Evolutionary conservation across 2,113 vertebrate genomes (phyloP).

Genomic region (Peromyscus polionotus): DNA sequence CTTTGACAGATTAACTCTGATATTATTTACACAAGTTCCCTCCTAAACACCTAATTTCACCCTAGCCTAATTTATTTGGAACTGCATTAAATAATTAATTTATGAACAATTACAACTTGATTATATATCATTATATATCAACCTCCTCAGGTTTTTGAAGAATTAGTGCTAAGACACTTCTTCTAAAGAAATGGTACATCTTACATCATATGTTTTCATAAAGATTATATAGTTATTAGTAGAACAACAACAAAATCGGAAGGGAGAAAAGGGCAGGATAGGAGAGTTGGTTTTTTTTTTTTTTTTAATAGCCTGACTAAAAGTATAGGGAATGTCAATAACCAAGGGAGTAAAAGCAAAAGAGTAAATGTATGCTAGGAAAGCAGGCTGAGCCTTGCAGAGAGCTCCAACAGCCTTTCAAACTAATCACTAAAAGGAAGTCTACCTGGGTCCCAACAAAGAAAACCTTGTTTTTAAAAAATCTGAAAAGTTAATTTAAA

Average conservation of each 20-base stretch:
- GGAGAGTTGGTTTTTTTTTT: neutral
- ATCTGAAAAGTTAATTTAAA: constrained; percentile 28
- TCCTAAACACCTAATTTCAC: neutral
- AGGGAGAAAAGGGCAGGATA: neutral
- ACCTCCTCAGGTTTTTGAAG: constrained; percentile 29
- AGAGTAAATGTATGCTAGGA: neutral
- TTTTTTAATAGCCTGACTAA: neutral
- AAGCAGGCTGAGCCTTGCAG: neutral
- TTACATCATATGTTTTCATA: neutral
- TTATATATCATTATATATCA: neutral
- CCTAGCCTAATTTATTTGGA: neutral
- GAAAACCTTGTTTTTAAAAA: constrained; percentile 36
- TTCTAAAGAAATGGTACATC: neutral
- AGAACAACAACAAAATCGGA: constrained; percentile 27
- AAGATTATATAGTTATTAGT: constrained; percentile 9
- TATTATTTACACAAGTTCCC: neutral
- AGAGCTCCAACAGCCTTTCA: neutral
- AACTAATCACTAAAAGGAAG: neutral
- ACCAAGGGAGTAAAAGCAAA: constrained; percentile 23
- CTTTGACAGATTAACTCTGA: constrained; percentile 35
- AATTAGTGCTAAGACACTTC: neutral
- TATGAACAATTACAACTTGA: constrained; percentile 55
- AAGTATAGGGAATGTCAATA: constrained; percentile 51
- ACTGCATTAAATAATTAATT: constrained; percentile 51
- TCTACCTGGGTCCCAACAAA: neutral